Evolutionary conservation across 2,113 vertebrate genomes (phyloP).

Genomic region (Calonectris borealis): DNA sequence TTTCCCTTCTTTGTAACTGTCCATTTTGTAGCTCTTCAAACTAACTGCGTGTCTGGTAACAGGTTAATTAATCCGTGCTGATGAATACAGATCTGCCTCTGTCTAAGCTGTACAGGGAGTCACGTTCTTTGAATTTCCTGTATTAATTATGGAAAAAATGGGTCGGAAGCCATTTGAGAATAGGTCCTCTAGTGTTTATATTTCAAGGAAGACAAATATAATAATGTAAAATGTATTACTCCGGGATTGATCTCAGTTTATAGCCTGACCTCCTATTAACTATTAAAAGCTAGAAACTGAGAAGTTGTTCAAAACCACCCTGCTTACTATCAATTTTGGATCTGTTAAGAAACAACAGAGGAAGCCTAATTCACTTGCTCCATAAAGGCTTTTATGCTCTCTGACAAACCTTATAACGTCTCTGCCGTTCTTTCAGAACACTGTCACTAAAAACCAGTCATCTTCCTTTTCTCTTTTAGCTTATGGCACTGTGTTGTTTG

Average conservation of each 20-base stretch:
- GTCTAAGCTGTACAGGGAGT: slow-evolving; percentile 25
- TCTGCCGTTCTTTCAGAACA: background rate
- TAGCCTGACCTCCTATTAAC: slow-evolving; percentile 25
- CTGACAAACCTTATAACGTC: background rate
- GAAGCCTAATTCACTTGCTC: slow-evolving; percentile 4
- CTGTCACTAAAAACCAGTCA: background rate
- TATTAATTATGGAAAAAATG: slow-evolving; percentile 65
- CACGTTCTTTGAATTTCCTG: slow-evolving; percentile 50
- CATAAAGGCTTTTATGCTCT: background rate
- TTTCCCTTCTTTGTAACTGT: slow-evolving; percentile 4
- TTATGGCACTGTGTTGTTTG: background rate
- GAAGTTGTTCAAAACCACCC: background rate
- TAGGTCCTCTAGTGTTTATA: slow-evolving; percentile 48
- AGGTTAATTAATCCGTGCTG: slow-evolving; percentile 51
- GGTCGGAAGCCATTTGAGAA: slow-evolving; percentile 55
- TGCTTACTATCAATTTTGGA: background rate
- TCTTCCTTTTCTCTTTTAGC: background rate
- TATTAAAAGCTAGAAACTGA: slow-evolving; percentile 1
- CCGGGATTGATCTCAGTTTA: slow-evolving; percentile 30
- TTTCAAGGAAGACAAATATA: slow-evolving; percentile 68
- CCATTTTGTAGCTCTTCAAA: background rate
- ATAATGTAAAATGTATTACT: slow-evolving; percentile 62
- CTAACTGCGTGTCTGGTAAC: slow-evolving; percentile 1
- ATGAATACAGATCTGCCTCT: slow-evolving; percentile 37
- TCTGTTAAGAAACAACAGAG: background rate